Evolutionary conservation across 2,888 invertebrate species (phyloP).

Genomic region (Mesorhabditis spiculigera): DNA sequence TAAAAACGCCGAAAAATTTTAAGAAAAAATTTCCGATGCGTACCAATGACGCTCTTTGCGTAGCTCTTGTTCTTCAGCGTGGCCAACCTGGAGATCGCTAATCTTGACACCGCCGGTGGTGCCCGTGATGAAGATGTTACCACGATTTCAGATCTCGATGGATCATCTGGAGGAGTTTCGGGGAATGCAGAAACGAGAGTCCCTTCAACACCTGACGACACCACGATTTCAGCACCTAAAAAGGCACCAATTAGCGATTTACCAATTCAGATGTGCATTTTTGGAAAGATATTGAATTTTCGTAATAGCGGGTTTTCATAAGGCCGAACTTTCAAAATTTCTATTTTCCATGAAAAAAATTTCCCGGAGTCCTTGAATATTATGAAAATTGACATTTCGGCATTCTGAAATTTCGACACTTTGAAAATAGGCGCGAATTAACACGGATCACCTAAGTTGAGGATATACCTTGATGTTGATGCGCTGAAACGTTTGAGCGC

Average conservation of each 20-base stretch:
- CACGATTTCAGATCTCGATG: conserved; percentile 88
- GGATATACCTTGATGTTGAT: conserved; percentile 79
- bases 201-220: conserved; percentile 96
- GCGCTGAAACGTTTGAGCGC: conserved; percentile 86
- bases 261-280: not conserved
- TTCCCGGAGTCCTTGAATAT: no score
- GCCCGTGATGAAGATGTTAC: conserved; percentile 99
- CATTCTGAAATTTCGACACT: no score
- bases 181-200: conserved; percentile 89
- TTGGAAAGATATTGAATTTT: no score
- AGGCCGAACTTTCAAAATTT: not conserved
- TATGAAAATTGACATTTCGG: no score
- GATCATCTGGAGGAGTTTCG: conserved; percentile 63
- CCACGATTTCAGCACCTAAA: conserved; percentile 87
- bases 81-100: conserved; percentile 93
- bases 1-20: no score
- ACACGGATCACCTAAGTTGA: not conserved
- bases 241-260: conserved; percentile 7
- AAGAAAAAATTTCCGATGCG: conserved; percentile 44
- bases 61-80: conserved; percentile 97
- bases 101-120: conserved; percentile 98
- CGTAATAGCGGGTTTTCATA: not conserved
- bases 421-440: no score
- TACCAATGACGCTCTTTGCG: conserved; percentile 94
- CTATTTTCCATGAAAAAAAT: no score